phyloP scores from a whole-genome alignment of 1,140 invertebrate genomes.

The Rhopalosiphum padi region DNA sequence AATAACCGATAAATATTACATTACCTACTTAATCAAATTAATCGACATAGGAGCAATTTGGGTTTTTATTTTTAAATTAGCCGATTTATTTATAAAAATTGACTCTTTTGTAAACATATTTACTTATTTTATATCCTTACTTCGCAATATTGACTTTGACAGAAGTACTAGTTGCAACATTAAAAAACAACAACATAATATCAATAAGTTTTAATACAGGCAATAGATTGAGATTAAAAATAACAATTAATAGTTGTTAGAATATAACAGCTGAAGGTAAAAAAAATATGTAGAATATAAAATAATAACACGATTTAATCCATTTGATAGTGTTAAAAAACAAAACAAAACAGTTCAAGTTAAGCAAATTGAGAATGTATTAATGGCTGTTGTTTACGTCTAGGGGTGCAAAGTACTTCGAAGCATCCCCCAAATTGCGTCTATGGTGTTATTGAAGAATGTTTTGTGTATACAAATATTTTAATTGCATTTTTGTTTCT shows the following conservation, averaged over 20 bases:
- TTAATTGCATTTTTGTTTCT: conserved; percentile 41
- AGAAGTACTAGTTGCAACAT: not conserved
- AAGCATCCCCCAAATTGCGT: not conserved
- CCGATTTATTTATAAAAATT: not conserved
- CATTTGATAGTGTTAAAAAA: not conserved
- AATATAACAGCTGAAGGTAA: not conserved
- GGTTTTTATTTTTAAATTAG: not conserved
- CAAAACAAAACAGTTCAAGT: not conserved
- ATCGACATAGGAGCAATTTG: not conserved
- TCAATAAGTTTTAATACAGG: not conserved
- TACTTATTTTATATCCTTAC: not conserved
- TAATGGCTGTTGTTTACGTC: not conserved
- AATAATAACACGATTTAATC: not conserved
- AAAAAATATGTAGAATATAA: not conserved
- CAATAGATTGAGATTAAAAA: not conserved
- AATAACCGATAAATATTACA: not conserved
- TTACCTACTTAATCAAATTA: not conserved
- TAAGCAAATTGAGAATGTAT: not conserved
- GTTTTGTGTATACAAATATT: conserved; percentile 1
- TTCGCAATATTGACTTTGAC: not conserved
- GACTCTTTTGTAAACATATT: not conserved
- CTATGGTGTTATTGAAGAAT: not conserved
- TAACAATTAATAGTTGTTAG: not conserved
- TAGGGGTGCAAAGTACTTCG: not conserved
- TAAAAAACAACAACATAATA: not conserved